Evolutionary conservation across 2,113 vertebrate species (phyloP).

Genomic region (Colius striatus): DNA sequence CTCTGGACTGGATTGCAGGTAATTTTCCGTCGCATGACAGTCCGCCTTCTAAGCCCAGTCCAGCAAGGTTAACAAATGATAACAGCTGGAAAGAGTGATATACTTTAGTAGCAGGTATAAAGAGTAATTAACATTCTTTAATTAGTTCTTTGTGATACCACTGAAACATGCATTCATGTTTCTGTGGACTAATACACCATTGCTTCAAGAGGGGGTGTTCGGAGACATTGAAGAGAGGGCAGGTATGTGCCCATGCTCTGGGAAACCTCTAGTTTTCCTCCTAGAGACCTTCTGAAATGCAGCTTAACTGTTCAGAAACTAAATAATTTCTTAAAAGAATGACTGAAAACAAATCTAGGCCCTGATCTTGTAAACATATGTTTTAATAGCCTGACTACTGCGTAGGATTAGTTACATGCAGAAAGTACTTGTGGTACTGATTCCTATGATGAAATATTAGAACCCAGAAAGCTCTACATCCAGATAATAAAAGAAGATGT

Average conservation of each 20-base stretch:
- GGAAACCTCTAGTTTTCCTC: not conserved
- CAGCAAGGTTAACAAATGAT: not conserved
- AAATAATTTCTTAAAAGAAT: not conserved
- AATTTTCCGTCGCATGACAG: not conserved
- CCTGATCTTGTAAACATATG: not conserved
- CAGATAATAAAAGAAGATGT: conserved; percentile 1
- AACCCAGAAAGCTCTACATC: conserved; percentile 15
- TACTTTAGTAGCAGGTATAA: not conserved
- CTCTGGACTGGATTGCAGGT: not conserved
- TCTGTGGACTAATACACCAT: not conserved
- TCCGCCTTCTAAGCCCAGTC: not conserved
- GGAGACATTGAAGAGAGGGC: not conserved
- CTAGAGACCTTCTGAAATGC: not conserved
- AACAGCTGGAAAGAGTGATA: not conserved
- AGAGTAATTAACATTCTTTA: not conserved
- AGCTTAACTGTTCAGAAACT: not conserved
- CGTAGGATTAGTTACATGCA: not conserved
- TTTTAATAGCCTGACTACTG: not conserved
- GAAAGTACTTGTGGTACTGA: conserved; percentile 16
- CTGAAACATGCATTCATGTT: not conserved
- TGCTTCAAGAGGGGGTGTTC: not conserved
- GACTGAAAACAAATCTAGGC: not conserved
- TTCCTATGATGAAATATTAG: not conserved
- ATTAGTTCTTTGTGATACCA: not conserved
- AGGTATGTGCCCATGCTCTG: not conserved